A percentile compares a stretch with the other conserved stretches of the same genome.
phyloP scores from a whole-genome alignment of 2,113 vertebrate genomes.

The Prolemur simus region DNA sequence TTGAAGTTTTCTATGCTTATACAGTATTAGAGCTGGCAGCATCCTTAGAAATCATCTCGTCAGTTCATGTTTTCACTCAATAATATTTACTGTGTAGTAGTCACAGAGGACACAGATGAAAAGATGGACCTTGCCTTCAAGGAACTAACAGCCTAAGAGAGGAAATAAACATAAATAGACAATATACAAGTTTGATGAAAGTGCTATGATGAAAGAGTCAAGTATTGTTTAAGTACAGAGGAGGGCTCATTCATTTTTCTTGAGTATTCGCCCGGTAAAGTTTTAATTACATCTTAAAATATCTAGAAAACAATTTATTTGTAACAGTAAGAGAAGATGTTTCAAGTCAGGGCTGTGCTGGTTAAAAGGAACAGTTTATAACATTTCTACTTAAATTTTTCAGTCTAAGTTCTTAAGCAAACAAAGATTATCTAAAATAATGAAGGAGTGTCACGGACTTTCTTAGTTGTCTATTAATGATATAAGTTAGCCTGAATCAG shows the following conservation, averaged over 20 bases:
- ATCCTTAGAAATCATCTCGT: not conserved
- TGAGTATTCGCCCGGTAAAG: not conserved
- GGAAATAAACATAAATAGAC: not conserved
- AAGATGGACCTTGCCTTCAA: not conserved
- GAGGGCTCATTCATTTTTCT: not conserved
- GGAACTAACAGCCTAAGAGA: not conserved
- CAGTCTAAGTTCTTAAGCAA: not conserved
- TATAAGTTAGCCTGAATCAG: not conserved
- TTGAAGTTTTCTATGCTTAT: not conserved
- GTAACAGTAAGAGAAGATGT: not conserved
- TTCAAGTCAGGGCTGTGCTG: not conserved
- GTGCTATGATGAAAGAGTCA: not conserved
- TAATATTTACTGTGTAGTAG: not conserved
- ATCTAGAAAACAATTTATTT: not conserved
- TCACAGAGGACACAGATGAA: not conserved
- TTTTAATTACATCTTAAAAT: constrained; percentile 43
- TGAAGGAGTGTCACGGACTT: not conserved
- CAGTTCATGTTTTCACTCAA: not conserved
- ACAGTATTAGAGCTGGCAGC: not conserved
- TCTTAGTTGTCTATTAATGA: constrained; percentile 21
- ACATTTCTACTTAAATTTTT: constrained; percentile 15
- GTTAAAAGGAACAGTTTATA: constrained; percentile 16
- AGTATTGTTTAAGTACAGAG: not conserved
- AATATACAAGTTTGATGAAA: not conserved
- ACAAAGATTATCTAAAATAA: constrained; percentile 26